Base-by-base conservation (phyloP, 1,140 invertebrate genomes). In the Drosophila santomea region DNA sequence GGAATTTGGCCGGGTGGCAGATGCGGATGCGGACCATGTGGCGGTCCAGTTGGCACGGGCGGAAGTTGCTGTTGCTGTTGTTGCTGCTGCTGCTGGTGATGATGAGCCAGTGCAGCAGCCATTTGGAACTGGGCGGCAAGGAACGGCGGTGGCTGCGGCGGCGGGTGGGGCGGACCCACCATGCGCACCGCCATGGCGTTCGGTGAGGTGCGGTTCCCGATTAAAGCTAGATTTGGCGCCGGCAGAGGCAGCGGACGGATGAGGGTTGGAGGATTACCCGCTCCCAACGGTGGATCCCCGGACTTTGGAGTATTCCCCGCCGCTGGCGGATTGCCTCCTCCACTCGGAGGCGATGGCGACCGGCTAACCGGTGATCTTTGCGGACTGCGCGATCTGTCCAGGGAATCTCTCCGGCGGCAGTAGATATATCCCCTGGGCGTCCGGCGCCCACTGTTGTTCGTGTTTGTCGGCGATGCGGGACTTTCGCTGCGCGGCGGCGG, bases 41-140 rank as follows among this genome's bases (percentile, higher is more conserved):
- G 64, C 23, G 64, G 81, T 58, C 58, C 78, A 0, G 94, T 94
- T n/a, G 55, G 83, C 83, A 86, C 82, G 15, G 83, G 52, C 43
- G 82, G 83, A 88, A 85, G 89, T 39, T 73, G 77, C 44, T 80
- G 84, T 20, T 78, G 73, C 8, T 74, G 72, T 38, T 89, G 73
- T 28, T 80, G 93, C 93, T 32, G 92, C 90, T 63, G 94, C 93
- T 62, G 90, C 63, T 38, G 90, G 76, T 48, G 90, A 74, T 92
- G 91, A 3, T 91, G 91, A 0, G 95, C 95, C 23, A 94, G 80
- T 0, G 95, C 95, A 2, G 95, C 95, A 1, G 95, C 95, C 72
- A 95, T 95, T 78, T 95, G 95, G 63, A 95, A 95, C 76, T 96
- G 95, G 20, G 91, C 91, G 14, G 94, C 94, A 43, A 96, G 93